Conservation (phyloP, 2,113 vertebrate species). For the Ovis canadensis region DNA sequence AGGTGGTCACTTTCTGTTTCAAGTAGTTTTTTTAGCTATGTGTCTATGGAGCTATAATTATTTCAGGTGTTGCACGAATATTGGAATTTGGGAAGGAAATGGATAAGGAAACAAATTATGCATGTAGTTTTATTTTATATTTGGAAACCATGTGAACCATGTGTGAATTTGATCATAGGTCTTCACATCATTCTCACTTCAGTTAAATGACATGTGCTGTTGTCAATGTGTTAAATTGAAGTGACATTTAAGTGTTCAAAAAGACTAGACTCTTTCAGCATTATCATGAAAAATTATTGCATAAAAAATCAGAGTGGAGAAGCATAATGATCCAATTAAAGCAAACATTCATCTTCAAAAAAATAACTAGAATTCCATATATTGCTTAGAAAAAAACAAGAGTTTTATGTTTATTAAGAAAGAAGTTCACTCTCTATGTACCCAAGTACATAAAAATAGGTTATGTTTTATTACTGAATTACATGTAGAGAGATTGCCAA, state of each 20-base stretch:
- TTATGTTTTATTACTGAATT: neutral
- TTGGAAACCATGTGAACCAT: neutral
- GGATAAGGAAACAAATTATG: neutral
- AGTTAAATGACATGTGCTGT: accelerated
- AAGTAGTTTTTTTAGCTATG: neutral
- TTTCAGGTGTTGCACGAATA: neutral
- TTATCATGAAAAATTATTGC: neutral
- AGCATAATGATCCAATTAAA: neutral
- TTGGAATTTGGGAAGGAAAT: neutral
- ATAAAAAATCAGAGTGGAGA: neutral
- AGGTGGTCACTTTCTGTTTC: neutral
- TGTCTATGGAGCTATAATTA: neutral
- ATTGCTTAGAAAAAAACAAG: neutral
- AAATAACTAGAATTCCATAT: neutral
- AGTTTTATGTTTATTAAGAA: neutral
- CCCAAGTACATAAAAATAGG: neutral
- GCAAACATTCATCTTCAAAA: neutral
- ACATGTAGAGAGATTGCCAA: neutral
- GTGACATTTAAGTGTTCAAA: neutral
- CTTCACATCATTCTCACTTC: neutral
- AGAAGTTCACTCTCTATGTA: neutral
- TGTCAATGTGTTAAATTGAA: neutral
- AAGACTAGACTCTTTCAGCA: neutral
- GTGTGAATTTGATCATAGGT: neutral
- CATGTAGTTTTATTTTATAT: neutral